phyloP scores from a whole-genome alignment of 2,888 invertebrate genomes.

The Leptopilina drosophilae region DNA sequence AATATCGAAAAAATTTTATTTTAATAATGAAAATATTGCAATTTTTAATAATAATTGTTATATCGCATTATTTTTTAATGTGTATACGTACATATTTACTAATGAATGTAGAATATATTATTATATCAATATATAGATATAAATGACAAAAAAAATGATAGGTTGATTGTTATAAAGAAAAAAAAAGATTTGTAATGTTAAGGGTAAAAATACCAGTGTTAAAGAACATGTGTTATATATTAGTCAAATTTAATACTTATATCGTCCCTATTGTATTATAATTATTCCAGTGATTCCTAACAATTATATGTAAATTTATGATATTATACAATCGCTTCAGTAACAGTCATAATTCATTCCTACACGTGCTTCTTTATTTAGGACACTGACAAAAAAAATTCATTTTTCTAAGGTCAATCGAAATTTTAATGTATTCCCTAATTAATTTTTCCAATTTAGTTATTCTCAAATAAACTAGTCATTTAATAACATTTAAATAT shows the following conservation, averaged over 20 bases:
- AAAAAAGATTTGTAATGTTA: conserved; percentile 11
- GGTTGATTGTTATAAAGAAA: not conserved
- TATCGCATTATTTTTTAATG: conserved; percentile 22
- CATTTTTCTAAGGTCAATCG: not conserved
- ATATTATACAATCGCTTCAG: conserved; percentile 8
- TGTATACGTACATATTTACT: not conserved
- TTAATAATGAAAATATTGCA: conserved; percentile 26
- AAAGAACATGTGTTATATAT: not conserved
- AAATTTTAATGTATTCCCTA: not conserved
- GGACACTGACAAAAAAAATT: not conserved
- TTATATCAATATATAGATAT: too few species aligned
- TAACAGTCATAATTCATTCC: not conserved
- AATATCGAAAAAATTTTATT: conserved; percentile 26
- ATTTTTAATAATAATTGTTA: conserved; percentile 17
- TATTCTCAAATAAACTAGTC: not conserved
- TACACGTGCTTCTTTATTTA: conserved; percentile 6
- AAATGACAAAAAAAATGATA: not conserved
- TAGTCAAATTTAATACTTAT: conserved; percentile 17
- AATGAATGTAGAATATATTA: conserved; percentile 8
- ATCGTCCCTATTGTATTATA: not conserved
- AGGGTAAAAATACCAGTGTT: not conserved
- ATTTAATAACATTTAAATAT: not conserved
- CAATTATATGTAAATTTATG: conserved; percentile 2
- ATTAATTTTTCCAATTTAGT: not conserved
- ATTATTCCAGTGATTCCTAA: conserved; percentile 2